Base-by-base conservation (phyloP, 2,113 vertebrate species). In the Muntiacus muntjak region DNA sequence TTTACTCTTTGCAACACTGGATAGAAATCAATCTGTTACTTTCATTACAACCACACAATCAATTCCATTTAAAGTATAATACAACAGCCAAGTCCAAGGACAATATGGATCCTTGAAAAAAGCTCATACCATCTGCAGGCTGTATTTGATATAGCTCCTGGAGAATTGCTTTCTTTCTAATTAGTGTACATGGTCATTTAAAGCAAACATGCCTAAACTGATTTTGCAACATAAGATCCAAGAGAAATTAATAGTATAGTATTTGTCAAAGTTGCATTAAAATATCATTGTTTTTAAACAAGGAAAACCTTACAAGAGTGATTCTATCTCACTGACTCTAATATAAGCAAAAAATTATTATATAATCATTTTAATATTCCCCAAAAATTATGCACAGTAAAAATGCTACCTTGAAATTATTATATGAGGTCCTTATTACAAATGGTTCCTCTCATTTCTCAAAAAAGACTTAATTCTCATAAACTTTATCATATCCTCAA, bases 1-100 rank as follows among this genome's bases (percentile, higher is more conserved):
- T 98, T 99, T 99, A 99, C 98, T 98, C 98, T 98, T 98, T 98
- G 98, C 98, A 99, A 98, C 98, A 98, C 97, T 98, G 98, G 98
- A 98, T 98, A 99, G 97, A 99, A 99, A 99, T 99, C 99, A 99
- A 99, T 99, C 98, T 93, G 98, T 98, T 99, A 99, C 98, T 99
- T 99, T 99, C 99, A 99, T 99, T 99, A 99, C 98, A 98, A 99
- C 98, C 98, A 98, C 98, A 98, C 98, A 99, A 99, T 99, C 99
- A 99, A 99, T 99, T 99, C 98, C 97, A 98, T 99, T 99, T 99
- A 99, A 99, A 98, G 98, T 98, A 98, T 98, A 99, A 98, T 98
- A 98, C 98, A 99, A 98, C 98, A 98, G 98, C 97, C 98, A 99
- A 99, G 98, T 99, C 98, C 99, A 99, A 99, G 98, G 99, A 98